phyloP scores from a whole-genome alignment of 2,113 vertebrate species.

The Apteryx mantelli region DNA sequence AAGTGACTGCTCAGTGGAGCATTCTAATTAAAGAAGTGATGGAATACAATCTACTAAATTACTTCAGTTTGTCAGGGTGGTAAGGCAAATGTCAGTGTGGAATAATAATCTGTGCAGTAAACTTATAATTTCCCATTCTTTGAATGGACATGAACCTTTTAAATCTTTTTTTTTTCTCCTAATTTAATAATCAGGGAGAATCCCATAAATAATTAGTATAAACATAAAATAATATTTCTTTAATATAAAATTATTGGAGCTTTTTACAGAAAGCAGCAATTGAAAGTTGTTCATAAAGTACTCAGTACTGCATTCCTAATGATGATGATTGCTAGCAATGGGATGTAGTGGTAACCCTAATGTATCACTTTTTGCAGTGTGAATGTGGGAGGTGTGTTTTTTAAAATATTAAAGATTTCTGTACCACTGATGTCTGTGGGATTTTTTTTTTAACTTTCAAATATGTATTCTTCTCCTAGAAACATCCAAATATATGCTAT shows the following conservation, averaged over 20 bases:
- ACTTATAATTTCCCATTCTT: conserved; percentile 26
- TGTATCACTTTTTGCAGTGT: rapidly evolving
- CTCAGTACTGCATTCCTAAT: not conserved
- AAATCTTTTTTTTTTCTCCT: conserved; percentile 20
- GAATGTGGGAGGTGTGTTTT: not conserved
- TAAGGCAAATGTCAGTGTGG: not conserved
- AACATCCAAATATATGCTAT: not conserved
- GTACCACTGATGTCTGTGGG: no score
- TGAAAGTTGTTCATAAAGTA: not conserved
- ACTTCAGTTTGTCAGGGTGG: conserved; percentile 24
- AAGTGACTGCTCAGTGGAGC: conserved; percentile 41
- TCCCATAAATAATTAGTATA: not conserved
- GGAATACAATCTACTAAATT: conserved; percentile 22
- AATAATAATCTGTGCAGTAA: conserved; percentile 25
- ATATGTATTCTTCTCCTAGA: not conserved
- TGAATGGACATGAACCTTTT: conserved; percentile 8
- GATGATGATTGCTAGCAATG: not conserved
- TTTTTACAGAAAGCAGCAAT: not conserved
- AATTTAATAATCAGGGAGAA: not conserved
- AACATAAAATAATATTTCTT: not conserved
- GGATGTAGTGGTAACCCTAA: not conserved
- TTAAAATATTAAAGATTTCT: not conserved
- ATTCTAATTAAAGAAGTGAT: conserved; percentile 47
- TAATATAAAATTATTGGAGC: not conserved
- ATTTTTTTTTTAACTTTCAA: not conserved